These are phyloP conservation scores for Tryphoninae sp. DNA, from an alignment of 2,888 invertebrate genomes.

Conservation along the genomic window DNA sequence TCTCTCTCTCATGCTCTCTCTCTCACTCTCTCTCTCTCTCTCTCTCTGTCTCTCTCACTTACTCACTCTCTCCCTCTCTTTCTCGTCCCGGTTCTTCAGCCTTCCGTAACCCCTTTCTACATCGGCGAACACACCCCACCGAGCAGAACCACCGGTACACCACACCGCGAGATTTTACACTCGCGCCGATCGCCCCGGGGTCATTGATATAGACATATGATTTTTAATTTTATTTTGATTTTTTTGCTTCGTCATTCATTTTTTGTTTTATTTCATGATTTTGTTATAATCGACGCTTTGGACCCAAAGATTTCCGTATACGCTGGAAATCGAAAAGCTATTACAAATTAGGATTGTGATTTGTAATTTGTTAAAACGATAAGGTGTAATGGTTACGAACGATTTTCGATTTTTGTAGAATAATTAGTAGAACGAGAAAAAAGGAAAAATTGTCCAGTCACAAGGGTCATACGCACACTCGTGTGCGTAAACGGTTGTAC, in stretches of 20 bases:
- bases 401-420: not conserved
- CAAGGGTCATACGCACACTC: too few species aligned
- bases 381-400: not conserved
- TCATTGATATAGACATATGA: constrained; percentile 38
- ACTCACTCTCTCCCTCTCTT: not conserved
- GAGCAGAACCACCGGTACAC: constrained; percentile 23
- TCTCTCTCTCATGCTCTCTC: not conserved
- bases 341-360: not conserved
- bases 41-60: not conserved
- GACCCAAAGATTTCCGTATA: too few species aligned
- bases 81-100: constrained; percentile 64
- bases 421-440: constrained; percentile 5
- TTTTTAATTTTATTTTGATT: constrained; percentile 24
- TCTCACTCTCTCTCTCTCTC: not conserved
- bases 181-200: constrained; percentile 54
- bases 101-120: constrained; percentile 72
- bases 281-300: too few species aligned
- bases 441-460: too few species aligned
- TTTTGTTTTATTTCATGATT: too few species aligned
- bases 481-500: not conserved
- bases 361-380: not conserved
- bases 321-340: too few species aligned
- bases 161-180: constrained; percentile 16
- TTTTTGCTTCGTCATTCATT: too few species aligned
- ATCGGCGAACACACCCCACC: constrained; percentile 43